These are phyloP conservation scores for Drosophila tani DNA, from an alignment of 1,140 invertebrate genomes.

Conservation along the genomic window DNA sequence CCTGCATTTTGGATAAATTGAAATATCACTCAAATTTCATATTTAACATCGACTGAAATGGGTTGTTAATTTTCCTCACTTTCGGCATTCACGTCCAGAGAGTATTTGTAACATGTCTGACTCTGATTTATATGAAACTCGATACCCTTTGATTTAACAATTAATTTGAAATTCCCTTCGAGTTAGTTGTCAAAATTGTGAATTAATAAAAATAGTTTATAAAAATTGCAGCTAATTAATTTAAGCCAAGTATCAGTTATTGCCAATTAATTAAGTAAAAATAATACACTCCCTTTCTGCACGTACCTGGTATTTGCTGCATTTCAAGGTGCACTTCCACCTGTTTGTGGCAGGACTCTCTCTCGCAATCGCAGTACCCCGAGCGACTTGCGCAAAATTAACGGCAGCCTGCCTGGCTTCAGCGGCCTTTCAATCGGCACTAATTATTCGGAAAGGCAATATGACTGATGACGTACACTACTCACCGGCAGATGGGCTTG, in stretches of 20 bases:
- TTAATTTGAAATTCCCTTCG: not conserved
- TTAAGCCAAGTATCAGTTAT: not conserved
- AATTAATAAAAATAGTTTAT: no score
- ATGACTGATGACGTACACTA: slow-evolving; percentile 25
- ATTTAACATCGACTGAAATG: not conserved
- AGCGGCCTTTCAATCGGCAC: slow-evolving; percentile 5
- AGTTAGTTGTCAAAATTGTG: not conserved
- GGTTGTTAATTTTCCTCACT: not conserved
- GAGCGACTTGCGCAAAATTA: not conserved
- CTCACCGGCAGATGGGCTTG: no score
- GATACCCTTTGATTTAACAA: not conserved
- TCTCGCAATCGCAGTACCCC: not conserved
- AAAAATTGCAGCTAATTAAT: not conserved
- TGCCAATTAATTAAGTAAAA: not conserved
- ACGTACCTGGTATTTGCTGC: not conserved
- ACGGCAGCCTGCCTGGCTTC: not conserved
- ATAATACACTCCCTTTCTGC: not conserved
- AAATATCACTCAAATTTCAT: slow-evolving; percentile 16
- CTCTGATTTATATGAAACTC: slow-evolving; percentile 1
- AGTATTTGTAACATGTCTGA: not conserved
- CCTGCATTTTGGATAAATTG: slow-evolving; percentile 11
- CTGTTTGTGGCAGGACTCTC: not conserved
- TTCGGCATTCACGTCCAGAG: not conserved
- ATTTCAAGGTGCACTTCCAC: not conserved
- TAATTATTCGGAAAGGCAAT: slow-evolving; percentile 52